These are phyloP conservation scores for Anastrepha obliqua DNA, from an alignment of 1,140 invertebrate genomes.

Conservation along the genomic window DNA sequence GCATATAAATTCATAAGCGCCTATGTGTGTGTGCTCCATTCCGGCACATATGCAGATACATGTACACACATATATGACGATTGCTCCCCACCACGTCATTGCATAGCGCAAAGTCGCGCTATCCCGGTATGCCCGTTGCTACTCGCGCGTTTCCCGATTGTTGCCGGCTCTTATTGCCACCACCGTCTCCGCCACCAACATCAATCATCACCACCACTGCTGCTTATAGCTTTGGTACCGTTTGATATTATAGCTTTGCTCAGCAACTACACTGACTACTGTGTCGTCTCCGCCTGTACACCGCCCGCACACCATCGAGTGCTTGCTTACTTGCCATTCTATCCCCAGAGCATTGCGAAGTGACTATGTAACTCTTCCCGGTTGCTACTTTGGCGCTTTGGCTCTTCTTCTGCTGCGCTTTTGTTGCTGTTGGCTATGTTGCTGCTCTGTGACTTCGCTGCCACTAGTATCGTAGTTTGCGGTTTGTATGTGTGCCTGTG, in stretches of 20 bases:
- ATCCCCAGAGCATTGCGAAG: slow-evolving; percentile 8
- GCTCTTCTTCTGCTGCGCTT: slow-evolving; percentile 3
- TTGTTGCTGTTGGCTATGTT: slow-evolving; percentile 6
- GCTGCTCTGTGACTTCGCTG: slow-evolving; percentile 46
- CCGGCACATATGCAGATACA: too few species aligned
- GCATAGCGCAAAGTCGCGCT: background rate
- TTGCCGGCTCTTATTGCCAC: background rate
- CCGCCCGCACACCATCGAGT: background rate
- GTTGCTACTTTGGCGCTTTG: slow-evolving; percentile 33
- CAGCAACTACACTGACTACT: background rate
- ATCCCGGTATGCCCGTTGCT: slow-evolving; percentile 40
- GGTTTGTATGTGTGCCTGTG: background rate
- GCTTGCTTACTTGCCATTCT: background rate
- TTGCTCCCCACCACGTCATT: slow-evolving; percentile 17
- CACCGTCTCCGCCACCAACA: background rate
- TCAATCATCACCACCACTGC: background rate
- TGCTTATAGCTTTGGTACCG: slow-evolving; percentile 32
- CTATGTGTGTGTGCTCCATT: background rate
- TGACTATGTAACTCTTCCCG: slow-evolving; percentile 27
- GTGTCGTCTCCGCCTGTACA: background rate
- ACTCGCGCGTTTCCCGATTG: slow-evolving; percentile 42
- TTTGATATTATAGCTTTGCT: background rate
- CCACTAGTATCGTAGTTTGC: background rate
- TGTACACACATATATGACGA: too few species aligned
- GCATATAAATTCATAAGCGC: background rate